Evolutionary conservation across 2,113 vertebrate genomes (phyloP).

Genomic region (Centropus unirufus): DNA sequence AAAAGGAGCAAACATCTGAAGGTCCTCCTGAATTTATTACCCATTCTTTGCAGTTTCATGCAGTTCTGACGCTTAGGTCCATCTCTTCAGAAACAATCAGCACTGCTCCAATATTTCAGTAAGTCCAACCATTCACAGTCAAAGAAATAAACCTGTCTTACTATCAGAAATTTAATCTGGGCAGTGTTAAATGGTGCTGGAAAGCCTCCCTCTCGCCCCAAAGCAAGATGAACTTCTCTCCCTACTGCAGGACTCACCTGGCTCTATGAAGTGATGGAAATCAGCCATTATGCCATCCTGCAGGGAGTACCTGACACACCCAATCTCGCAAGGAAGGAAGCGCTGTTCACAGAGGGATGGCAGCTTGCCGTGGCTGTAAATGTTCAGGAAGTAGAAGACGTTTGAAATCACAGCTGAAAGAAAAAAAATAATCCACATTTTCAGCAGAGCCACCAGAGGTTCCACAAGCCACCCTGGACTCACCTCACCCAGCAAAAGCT

Average conservation of each 20-base stretch:
- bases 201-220: not conserved
- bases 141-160: not conserved
- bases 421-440: not conserved
- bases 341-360: conserved; percentile 77
- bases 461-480: not conserved
- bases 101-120: not conserved
- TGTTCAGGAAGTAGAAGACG: conserved; percentile 81
- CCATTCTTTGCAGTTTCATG: not conserved
- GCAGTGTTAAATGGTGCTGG: not conserved
- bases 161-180: not conserved
- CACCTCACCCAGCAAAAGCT: not conserved
- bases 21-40: not conserved
- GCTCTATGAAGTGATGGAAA: conserved; percentile 81
- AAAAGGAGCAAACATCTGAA: not conserved
- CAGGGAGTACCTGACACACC: conserved; percentile 79
- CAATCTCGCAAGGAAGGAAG: conserved; percentile 84
- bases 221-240: not conserved
- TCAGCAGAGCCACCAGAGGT: not conserved
- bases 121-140: not conserved
- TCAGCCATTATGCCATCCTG: conserved; percentile 73
- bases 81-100: not conserved
- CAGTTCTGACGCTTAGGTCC: not conserved
- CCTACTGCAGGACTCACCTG: conserved; percentile 63
- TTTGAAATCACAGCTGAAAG: conserved; percentile 67
- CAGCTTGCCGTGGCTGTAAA: conserved; percentile 81